phyloP scores from a whole-genome alignment of 2,888 invertebrate species.

The Caenorhabditis sinica region DNA sequence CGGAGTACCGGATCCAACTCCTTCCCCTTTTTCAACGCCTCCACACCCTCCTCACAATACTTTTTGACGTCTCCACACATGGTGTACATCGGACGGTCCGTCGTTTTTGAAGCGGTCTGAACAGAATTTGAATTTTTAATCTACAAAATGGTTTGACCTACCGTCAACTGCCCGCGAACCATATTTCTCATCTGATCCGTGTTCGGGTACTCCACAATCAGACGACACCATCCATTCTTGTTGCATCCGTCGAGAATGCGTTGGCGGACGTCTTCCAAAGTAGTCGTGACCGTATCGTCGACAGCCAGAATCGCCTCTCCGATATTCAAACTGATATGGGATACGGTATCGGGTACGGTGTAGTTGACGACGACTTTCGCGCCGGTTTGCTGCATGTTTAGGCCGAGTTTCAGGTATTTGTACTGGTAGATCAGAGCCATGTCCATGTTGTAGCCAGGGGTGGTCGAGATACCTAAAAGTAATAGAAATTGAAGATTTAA shows the following conservation, averaged over 20 bases:
- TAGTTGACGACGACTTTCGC: conserved; percentile 37
- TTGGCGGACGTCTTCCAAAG: conserved; percentile 14
- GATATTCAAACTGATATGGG: conserved; percentile 39
- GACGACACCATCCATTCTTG: conserved; percentile 10
- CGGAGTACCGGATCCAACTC: conserved; percentile 5
- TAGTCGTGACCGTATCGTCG: conserved; percentile 4
- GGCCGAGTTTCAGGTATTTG: conserved; percentile 42
- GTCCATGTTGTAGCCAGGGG: conserved; percentile 8
- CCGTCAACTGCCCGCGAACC: conserved; percentile 42
- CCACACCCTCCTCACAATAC: conserved; percentile 35
- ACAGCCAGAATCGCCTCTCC: conserved; percentile 46
- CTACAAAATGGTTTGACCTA: not conserved
- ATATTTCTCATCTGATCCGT: conserved; percentile 37
- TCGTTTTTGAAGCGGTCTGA: conserved; percentile 19
- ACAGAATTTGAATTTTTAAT: not conserved
- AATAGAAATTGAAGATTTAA: too few relatives aligned
- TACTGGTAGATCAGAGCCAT: conserved; percentile 32
- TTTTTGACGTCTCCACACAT: conserved; percentile 29
- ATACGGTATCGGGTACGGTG: conserved; percentile 35
- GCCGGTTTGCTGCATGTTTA: conserved; percentile 32
- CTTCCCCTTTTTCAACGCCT: conserved; percentile 15
- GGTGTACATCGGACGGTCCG: not conserved
- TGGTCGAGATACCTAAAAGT: not conserved
- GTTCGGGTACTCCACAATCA: conserved; percentile 42
- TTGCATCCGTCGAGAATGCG: conserved; percentile 22